Percentiles rank a stretch among this genome's conserved stretches.
Conservation (phyloP, 2,888 invertebrate species). For the Drosophila nigricruria region DNA sequence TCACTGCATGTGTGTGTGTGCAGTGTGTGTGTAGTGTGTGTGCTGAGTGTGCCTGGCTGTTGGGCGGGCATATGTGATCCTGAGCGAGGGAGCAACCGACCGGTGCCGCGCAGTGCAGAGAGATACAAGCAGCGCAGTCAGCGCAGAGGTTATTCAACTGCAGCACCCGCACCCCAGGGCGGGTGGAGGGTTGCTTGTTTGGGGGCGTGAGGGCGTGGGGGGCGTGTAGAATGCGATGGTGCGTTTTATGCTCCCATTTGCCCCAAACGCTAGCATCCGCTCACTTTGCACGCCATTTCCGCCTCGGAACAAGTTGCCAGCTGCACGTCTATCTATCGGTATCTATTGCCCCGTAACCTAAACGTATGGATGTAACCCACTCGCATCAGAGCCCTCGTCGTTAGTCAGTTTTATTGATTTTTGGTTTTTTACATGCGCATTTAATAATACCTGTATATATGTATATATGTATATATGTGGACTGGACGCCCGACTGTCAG, state of each 20-base stretch:
- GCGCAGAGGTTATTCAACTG: slow-evolving; percentile 75
- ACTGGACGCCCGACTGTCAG: slow-evolving; percentile 1
- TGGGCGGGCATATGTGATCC: slow-evolving; percentile 47
- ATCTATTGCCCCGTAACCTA: slow-evolving; percentile 57
- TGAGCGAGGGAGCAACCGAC: slow-evolving; percentile 37
- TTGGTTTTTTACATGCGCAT: slow-evolving; percentile 55
- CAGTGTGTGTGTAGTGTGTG: slow-evolving; percentile 32
- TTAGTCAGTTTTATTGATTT: slow-evolving; percentile 75
- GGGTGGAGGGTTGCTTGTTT: neutral
- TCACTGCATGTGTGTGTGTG: slow-evolving; percentile 23
- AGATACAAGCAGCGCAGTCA: slow-evolving; percentile 47
- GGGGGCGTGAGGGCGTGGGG: neutral
- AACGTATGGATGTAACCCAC: slow-evolving; percentile 35
- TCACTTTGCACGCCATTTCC: slow-evolving; percentile 79
- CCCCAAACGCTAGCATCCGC: slow-evolving; percentile 74
- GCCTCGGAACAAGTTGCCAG: slow-evolving; percentile 64
- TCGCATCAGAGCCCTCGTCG: slow-evolving; percentile 31
- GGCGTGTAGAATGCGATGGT: slow-evolving; percentile 54
- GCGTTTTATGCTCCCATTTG: slow-evolving; percentile 76
- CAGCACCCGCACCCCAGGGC: slow-evolving; percentile 33
- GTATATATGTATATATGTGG: neutral
- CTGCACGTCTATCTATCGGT: slow-evolving; percentile 55
- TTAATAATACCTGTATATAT: slow-evolving; percentile 44
- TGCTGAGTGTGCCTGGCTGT: slow-evolving; percentile 20
- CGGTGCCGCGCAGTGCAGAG: neutral